Evolutionary conservation across 1,140 invertebrate species (phyloP).

Genomic region (Drosophila teissieri): DNA sequence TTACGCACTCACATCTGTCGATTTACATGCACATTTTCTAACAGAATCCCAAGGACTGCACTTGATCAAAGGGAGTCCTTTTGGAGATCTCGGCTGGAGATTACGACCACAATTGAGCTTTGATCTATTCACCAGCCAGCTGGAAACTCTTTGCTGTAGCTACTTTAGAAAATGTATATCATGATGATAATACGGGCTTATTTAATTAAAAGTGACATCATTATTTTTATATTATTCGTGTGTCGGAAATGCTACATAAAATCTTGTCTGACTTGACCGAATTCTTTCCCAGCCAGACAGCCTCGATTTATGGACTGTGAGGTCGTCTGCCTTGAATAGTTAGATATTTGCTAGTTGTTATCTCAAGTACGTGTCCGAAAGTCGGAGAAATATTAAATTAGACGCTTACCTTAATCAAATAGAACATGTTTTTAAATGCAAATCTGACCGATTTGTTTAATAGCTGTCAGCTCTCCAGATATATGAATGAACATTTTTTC

Average conservation of each 20-base stretch:
- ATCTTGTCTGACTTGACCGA: background rate
- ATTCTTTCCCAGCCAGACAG: background rate
- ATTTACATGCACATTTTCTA: constrained; percentile 14
- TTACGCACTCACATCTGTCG: constrained; percentile 39
- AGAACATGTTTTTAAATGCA: background rate
- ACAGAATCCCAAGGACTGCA: constrained; percentile 2
- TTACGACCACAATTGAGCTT: background rate
- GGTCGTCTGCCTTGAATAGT: constrained; percentile 8
- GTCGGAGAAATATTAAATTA: background rate
- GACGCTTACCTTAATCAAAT: background rate
- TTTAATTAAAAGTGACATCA: too few relatives aligned
- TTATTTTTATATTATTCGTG: background rate
- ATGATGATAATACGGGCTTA: too few relatives aligned
- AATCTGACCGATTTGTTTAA: background rate
- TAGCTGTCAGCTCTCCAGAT: background rate
- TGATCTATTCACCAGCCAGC: background rate
- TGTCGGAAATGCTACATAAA: background rate
- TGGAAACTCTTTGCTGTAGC: too few relatives aligned
- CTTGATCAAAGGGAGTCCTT: constrained; percentile 18
- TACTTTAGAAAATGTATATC: too few relatives aligned
- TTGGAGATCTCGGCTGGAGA: constrained; percentile 3
- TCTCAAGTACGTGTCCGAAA: constrained; percentile 17
- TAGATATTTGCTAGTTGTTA: constrained; percentile 3
- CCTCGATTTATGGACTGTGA: constrained; percentile 25
- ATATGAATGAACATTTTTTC: constrained; percentile 9